Evolutionary conservation across 1,140 invertebrate genomes (phyloP).

Genomic region (Tetranychus urticae): DNA sequence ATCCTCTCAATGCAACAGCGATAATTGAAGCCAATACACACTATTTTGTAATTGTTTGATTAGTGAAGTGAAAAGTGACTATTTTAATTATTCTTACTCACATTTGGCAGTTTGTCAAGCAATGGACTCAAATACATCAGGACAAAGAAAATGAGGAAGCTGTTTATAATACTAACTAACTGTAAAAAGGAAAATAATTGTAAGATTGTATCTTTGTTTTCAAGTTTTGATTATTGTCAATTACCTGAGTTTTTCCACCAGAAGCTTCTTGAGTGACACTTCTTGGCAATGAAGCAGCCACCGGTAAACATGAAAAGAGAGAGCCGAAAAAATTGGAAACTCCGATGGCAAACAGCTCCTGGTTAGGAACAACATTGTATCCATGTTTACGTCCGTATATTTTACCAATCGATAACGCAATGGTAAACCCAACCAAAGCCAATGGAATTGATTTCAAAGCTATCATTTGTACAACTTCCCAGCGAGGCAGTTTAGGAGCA

Average conservation of each 20-base stretch:
- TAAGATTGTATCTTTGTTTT: background rate
- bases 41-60: background rate
- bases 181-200: background rate
- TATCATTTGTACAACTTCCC: slow-evolving; percentile 20
- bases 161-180: slow-evolving; percentile 25
- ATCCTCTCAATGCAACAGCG: slow-evolving; percentile 24
- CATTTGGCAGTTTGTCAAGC: slow-evolving; percentile 19
- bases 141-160: slow-evolving; percentile 24
- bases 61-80: background rate
- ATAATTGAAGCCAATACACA: slow-evolving; percentile 27
- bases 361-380: slow-evolving; percentile 68
- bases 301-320: slow-evolving; percentile 59
- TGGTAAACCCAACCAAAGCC: slow-evolving; percentile 60
- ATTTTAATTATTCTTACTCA: slow-evolving; percentile 6
- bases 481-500: slow-evolving; percentile 25
- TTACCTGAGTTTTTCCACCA: slow-evolving; percentile 16
- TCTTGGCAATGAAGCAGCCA: slow-evolving; percentile 49
- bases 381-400: slow-evolving; percentile 66
- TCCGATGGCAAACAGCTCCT: slow-evolving; percentile 34
- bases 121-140: slow-evolving; percentile 25
- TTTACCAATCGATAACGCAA: slow-evolving; percentile 74
- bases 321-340: slow-evolving; percentile 26
- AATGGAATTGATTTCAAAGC: slow-evolving; percentile 21
- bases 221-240: no score
- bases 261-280: slow-evolving; percentile 14